Evolutionary conservation across 2,113 vertebrate genomes (phyloP), one percentile per base, ranked within the genome.

Genomic region (Phrynosoma platyrhinos): DNA sequence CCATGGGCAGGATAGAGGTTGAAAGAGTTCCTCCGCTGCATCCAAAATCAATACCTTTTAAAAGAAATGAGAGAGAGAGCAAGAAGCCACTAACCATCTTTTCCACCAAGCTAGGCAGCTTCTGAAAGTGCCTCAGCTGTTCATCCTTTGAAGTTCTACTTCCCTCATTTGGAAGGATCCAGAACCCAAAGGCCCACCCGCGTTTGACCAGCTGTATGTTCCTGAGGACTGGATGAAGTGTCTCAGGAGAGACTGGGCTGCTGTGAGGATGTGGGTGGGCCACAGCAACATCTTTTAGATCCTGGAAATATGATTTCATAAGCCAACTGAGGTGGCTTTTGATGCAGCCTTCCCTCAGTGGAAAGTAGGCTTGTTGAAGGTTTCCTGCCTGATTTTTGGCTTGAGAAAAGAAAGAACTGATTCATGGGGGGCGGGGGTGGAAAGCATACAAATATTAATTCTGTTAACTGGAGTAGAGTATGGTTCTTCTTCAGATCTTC

Each of bases 11-110:
- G 64, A 90, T 62, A 91, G 90, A 93, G 86, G 92, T 89, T 94
- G 84, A 93, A 94, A 89, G 47, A 94, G 87, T 91, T 89, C 84
- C 85, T 94, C 91, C 91, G 90, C 88, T 69, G 91, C 90, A 92
- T 91, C 95, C 94, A 95, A 95, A 94, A 95, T 95, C 94, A 95
- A 96, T 95, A 94, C 91, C 90, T 95, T 94, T 89, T 90, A 72
- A 92, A 91, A 85, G 88, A 90, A 90, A 87, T 83, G 79, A 83
- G 52, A 83, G 84, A 86, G 91, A 94, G 88, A 82, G 84, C 80
- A 87, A 93, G 89, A 91, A 94, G 88, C 87, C 92, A 91, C 91
- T 94, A 93, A 95, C 92, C 91, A 90, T 94, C 90, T 92, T 95
- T 95, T 94, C 94, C 90, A 93, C 89, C 85, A 91, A 87, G 82